These are phyloP conservation scores for Myiagra hebetior DNA, from an alignment of 2,113 vertebrate species.

Conservation along the genomic window DNA sequence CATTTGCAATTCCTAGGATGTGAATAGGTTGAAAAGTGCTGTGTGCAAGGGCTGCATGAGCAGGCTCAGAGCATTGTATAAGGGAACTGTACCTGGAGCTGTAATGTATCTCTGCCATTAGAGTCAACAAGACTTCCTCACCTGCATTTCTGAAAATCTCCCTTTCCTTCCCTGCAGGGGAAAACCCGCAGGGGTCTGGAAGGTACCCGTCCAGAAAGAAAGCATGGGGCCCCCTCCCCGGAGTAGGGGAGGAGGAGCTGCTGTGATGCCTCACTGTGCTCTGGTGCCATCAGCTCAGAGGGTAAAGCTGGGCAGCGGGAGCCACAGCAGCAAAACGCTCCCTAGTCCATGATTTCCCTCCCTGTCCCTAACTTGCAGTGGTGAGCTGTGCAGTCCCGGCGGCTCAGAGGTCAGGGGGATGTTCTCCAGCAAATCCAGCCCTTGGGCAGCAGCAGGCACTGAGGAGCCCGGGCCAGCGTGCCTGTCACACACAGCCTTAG, in stretches of 20 bases:
- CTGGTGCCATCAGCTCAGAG: background rate
- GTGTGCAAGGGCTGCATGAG: background rate
- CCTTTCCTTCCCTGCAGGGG: background rate
- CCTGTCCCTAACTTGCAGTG: fast-evolving
- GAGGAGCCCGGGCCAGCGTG: fast-evolving
- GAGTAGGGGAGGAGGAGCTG: background rate
- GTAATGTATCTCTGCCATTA: background rate
- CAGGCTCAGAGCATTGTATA: background rate
- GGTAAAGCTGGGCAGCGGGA: fast-evolving
- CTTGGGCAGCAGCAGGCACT: background rate
- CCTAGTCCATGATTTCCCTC: background rate
- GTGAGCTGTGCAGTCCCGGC: fast-evolving
- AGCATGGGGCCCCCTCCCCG: fast-evolving
- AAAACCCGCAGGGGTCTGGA: fast-evolving
- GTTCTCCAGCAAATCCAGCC: background rate
- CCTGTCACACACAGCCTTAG: fast-evolving
- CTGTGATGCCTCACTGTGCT: background rate
- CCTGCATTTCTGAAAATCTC: background rate
- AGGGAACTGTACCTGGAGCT: background rate
- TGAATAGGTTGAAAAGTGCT: background rate
- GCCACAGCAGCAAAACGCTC: background rate
- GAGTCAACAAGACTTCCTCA: background rate
- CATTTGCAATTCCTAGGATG: background rate
- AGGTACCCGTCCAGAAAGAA: background rate
- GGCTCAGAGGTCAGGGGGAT: background rate